These are phyloP conservation scores for Orchesella cincta DNA, from an alignment of 1,140 invertebrate genomes.

Conservation along the genomic window DNA sequence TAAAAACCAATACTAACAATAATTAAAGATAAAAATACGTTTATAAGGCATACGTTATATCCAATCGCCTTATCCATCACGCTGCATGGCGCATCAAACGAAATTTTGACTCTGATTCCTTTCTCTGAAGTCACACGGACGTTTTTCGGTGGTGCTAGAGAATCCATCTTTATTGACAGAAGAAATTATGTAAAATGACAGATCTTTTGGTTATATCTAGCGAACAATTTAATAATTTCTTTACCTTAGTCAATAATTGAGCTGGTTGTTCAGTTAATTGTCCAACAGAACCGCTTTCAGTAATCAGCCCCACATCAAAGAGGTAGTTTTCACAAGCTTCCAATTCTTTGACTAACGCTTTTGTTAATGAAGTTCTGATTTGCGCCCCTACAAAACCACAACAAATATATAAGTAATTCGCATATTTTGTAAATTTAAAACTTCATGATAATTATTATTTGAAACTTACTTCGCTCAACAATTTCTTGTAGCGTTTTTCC, in stretches of 20 bases:
- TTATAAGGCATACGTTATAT: no score
- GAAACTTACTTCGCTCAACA: constrained; percentile 29
- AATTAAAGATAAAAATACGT: no score
- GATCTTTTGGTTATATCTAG: no score
- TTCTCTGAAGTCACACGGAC: constrained; percentile 37
- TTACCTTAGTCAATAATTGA: constrained; percentile 61
- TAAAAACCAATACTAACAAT: no score
- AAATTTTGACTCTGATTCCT: constrained; percentile 9
- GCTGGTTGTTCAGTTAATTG: constrained; percentile 62
- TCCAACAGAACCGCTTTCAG: constrained; percentile 61
- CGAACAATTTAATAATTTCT: no score
- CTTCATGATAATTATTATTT: no score
- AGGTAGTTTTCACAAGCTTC: constrained; percentile 72
- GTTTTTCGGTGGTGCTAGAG: constrained; percentile 48
- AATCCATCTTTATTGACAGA: no score
- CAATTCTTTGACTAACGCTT: constrained; percentile 64
- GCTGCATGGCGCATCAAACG: constrained; percentile 51
- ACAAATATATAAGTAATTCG: neutral
- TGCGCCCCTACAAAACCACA: constrained; percentile 29
- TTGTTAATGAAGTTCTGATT: constrained; percentile 61
- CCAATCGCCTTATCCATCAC: constrained; percentile 52
- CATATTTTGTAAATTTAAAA: no score
- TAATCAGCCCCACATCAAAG: constrained; percentile 69
- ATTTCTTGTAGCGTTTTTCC: constrained; percentile 45
- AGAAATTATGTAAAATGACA: no score